A percentile compares a stretch with the other conserved stretches of the same genome.
phyloP scores from a whole-genome alignment of 2,888 invertebrate genomes.

The Chrysolina americana region DNA sequence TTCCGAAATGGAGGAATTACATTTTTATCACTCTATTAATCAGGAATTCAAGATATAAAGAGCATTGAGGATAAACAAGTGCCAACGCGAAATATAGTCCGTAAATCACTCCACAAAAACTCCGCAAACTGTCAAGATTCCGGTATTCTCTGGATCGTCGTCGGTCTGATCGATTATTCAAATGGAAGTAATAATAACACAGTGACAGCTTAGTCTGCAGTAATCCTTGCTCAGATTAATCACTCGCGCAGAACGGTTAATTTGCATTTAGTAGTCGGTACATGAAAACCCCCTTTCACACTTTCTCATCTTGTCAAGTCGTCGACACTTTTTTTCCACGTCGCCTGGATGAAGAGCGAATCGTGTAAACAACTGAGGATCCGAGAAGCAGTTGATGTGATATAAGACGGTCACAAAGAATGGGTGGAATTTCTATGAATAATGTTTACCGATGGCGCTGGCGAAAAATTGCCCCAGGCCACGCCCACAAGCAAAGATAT shows the following conservation, averaged over 20 bases:
- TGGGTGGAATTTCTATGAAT: neutral
- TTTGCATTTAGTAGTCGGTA: conserved; percentile 58
- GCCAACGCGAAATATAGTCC: too few relatives aligned
- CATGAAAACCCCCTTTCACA: conserved; percentile 54
- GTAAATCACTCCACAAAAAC: conserved; percentile 1
- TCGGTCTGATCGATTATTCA: conserved; percentile 50
- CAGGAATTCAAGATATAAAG: neutral
- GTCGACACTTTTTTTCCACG: conserved; percentile 45
- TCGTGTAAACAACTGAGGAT: conserved; percentile 46
- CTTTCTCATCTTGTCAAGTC: conserved; percentile 50
- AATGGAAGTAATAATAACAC: conserved; percentile 55
- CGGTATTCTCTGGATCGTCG: conserved; percentile 1
- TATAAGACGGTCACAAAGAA: neutral
- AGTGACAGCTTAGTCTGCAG: conserved; percentile 54
- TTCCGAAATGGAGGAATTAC: too few relatives aligned
- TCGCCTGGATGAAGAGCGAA: conserved; percentile 41
- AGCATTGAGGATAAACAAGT: neutral
- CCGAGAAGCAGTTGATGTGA: neutral
- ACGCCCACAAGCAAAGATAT: too few relatives aligned
- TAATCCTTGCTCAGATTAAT: conserved; percentile 59
- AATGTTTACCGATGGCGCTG: neutral
- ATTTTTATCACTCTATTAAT: too few relatives aligned
- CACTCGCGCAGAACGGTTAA: conserved; percentile 56
- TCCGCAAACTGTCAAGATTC: neutral
- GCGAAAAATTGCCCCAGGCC: neutral